Percentiles rank a stretch among this genome's conserved stretches.
Conservation (phyloP, 2,888 invertebrate species). For the Drosophila putrida region DNA sequence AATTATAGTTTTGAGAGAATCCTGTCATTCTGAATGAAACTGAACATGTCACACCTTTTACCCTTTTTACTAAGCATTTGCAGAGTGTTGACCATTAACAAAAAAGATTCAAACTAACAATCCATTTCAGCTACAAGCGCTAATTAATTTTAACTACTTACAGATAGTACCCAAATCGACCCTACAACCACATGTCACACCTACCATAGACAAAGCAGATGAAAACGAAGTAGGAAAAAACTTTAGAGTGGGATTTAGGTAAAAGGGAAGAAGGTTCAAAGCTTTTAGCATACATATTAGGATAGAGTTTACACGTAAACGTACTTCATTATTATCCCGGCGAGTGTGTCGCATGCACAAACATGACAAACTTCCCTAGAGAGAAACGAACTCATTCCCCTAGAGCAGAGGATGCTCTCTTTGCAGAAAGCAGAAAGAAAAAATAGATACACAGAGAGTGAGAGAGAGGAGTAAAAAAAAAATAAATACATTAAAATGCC, state of each 20-base stretch:
- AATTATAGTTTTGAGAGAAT: not conserved
- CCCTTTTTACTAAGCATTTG: constrained; percentile 5
- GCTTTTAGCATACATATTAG: constrained; percentile 79
- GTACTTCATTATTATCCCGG: constrained; percentile 77
- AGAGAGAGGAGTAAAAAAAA: constrained; percentile 39
- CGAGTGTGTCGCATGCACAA: constrained; percentile 80
- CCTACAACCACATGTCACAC: not conserved
- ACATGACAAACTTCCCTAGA: constrained; percentile 65
- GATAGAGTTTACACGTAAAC: constrained; percentile 81
- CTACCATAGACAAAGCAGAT: not conserved
- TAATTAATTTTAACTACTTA: constrained; percentile 53
- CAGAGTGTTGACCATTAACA: not conserved
- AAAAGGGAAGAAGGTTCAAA: constrained; percentile 17
- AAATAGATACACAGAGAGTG: constrained; percentile 2
- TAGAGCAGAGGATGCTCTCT: constrained; percentile 18
- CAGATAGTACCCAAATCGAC: constrained; percentile 1
- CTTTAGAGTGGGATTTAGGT: constrained; percentile 1
- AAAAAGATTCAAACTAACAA: constrained; percentile 14
- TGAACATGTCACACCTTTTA: not conserved
- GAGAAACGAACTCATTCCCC: constrained; percentile 16
- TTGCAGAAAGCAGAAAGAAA: constrained; percentile 3
- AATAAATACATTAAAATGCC: constrained; percentile 84
- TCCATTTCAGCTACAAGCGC: constrained; percentile 22
- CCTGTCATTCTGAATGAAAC: not conserved
- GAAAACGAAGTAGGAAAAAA: constrained; percentile 1